These are phyloP conservation scores for Asarcornis scutulata DNA, from an alignment of 2,113 vertebrate genomes.

Conservation along the genomic window DNA sequence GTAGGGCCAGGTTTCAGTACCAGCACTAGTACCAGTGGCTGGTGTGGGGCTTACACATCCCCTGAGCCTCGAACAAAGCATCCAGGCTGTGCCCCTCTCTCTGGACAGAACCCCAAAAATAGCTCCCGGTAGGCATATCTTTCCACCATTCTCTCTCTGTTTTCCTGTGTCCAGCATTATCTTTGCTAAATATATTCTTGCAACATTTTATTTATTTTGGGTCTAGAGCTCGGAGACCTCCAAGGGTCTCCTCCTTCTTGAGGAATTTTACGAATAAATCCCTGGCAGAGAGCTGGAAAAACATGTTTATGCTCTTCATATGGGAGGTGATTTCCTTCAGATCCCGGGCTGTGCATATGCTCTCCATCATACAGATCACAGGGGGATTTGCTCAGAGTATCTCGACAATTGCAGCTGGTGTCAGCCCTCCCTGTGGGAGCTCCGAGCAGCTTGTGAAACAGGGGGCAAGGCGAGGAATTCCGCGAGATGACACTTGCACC, in stretches of 20 bases:
- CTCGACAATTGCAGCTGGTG: not conserved
- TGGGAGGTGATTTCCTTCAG: slow-evolving; percentile 2
- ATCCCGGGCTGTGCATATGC: not conserved
- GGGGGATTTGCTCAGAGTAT: not conserved
- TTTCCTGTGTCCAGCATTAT: not conserved
- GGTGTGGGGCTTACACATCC: not conserved
- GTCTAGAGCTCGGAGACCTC: not conserved
- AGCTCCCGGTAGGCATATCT: fast-evolving
- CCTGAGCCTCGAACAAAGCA: not conserved
- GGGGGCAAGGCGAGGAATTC: fast-evolving
- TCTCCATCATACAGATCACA: not conserved
- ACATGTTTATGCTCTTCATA: not conserved
- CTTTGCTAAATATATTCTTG: not conserved
- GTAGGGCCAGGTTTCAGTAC: not conserved
- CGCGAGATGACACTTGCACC: not conserved
- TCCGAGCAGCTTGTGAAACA: not conserved
- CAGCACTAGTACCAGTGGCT: fast-evolving
- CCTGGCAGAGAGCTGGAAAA: not conserved
- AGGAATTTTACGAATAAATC: not conserved
- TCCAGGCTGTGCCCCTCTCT: not conserved
- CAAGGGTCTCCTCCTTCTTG: not conserved
- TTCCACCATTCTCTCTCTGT: not conserved
- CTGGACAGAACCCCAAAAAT: not conserved
- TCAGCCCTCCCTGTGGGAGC: not conserved
- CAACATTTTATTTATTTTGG: not conserved